Percentiles rank a stretch among this genome's conserved stretches.
phyloP scores from a whole-genome alignment of 2,113 vertebrate genomes.

The Callorhinus ursinus region DNA sequence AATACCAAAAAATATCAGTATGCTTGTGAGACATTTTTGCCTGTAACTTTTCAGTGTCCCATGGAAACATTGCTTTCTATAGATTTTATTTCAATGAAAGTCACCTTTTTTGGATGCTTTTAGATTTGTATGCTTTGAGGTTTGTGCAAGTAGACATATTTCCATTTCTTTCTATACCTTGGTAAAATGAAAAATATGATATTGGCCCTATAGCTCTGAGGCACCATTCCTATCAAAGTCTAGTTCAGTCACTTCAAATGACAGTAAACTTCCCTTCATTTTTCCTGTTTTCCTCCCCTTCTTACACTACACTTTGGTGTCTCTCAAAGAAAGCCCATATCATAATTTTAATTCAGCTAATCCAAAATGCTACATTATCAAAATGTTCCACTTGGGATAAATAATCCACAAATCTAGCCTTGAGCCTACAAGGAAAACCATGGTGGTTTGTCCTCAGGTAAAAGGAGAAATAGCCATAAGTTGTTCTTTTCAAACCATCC shows the following conservation, averaged over 20 bases:
- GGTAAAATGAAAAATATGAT: constrained; percentile 2
- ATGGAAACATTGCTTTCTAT: not conserved
- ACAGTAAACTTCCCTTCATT: not conserved
- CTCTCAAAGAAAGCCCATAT: not conserved
- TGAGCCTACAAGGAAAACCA: not conserved
- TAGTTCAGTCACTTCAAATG: not conserved
- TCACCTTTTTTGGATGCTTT: not conserved
- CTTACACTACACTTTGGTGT: not conserved
- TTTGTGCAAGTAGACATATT: not conserved
- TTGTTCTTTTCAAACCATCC: not conserved
- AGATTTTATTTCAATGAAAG: not conserved
- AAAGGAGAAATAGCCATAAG: not conserved
- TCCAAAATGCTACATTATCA: not conserved
- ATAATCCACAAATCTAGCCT: not conserved
- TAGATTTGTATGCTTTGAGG: not conserved
- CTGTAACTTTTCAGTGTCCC: not conserved
- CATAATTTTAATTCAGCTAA: not conserved
- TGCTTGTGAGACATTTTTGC: not conserved
- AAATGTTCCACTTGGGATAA: not conserved
- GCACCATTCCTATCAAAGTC: not conserved
- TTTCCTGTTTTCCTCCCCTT: not conserved
- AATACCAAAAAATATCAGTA: not conserved
- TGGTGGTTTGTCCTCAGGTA: not conserved
- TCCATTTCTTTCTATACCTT: not conserved
- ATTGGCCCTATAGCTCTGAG: not conserved